A percentile compares a stretch with the other conserved stretches of the same genome.
phyloP scores from a whole-genome alignment of 2,113 vertebrate genomes.

The Dasyurus viverrinus region DNA sequence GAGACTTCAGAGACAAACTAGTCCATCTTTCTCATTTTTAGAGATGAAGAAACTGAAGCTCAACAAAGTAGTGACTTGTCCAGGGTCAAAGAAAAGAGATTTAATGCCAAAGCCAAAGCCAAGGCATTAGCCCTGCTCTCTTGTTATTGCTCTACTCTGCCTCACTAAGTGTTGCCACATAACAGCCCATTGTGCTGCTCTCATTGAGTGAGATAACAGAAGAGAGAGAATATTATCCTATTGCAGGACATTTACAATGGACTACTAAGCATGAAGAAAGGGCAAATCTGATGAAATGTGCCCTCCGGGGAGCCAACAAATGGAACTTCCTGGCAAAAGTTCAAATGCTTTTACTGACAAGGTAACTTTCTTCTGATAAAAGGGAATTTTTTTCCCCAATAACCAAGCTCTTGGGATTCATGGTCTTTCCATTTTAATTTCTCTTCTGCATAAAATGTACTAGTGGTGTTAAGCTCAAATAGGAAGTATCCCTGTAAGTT shows the following conservation, averaged over 20 bases:
- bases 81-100: not conserved
- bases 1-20: not conserved
- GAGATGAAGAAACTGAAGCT: not conserved
- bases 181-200: not conserved
- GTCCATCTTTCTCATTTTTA: not conserved
- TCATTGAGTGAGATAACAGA: not conserved
- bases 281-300: not conserved
- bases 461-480: not conserved
- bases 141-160: not conserved
- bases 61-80: not conserved
- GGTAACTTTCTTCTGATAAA: not conserved
- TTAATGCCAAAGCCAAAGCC: not conserved
- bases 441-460: not conserved
- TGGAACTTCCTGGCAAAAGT: not conserved
- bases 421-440: not conserved
- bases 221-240: not conserved
- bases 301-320: not conserved
- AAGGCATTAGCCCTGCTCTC: not conserved
- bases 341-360: not conserved
- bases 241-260: not conserved
- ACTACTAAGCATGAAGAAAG: not conserved
- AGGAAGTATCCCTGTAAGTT: not conserved
- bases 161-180: not conserved
- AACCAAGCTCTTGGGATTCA: not conserved
- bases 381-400: not conserved